Evolutionary conservation across 53 echinoderm and acorn worm genomes (phyloP).

Genomic region (Temnopleurus reevesii): DNA sequence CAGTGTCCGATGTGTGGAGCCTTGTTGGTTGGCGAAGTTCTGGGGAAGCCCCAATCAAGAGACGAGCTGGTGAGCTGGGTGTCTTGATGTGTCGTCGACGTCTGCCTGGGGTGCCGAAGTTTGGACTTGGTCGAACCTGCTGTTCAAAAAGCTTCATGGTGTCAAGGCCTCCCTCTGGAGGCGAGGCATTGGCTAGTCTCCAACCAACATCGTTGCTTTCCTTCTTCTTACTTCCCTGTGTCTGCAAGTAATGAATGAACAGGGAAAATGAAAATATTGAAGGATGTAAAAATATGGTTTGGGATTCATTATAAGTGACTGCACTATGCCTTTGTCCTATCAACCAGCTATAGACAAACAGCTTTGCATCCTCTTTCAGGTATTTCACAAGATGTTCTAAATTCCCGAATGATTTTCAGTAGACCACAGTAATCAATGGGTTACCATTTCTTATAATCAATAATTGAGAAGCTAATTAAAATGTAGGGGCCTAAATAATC

Average conservation of each 20-base stretch:
- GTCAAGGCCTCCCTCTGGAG: constrained; percentile 69
- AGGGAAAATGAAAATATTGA: too few relatives aligned
- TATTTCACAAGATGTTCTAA: too few relatives aligned
- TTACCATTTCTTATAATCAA: too few relatives aligned
- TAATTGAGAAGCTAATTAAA: too few relatives aligned
- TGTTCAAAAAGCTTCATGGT: constrained; percentile 64
- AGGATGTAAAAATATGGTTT: too few relatives aligned
- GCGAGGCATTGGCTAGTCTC: constrained; percentile 81
- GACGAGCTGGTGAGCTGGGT: constrained; percentile 77
- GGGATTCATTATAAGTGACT: too few relatives aligned
- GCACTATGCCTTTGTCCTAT: too few relatives aligned
- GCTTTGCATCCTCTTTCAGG: too few relatives aligned
- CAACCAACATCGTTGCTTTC: constrained; percentile 77
- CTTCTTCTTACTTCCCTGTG: constrained; percentile 23
- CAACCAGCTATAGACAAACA: too few relatives aligned
- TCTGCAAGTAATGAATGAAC: constrained; percentile 29
- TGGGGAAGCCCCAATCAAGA: constrained; percentile 53
- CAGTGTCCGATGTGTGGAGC: not conserved
- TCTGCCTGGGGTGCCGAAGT: constrained; percentile 49
- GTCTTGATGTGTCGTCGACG: constrained; percentile 60
- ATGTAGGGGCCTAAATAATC: too few relatives aligned
- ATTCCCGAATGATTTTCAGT: too few relatives aligned
- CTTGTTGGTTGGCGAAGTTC: not conserved
- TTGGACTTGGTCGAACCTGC: constrained; percentile 12
- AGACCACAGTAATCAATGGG: too few relatives aligned